Evolutionary conservation across 1,140 invertebrate species (phyloP).

Genomic region (Papilio helenus): DNA sequence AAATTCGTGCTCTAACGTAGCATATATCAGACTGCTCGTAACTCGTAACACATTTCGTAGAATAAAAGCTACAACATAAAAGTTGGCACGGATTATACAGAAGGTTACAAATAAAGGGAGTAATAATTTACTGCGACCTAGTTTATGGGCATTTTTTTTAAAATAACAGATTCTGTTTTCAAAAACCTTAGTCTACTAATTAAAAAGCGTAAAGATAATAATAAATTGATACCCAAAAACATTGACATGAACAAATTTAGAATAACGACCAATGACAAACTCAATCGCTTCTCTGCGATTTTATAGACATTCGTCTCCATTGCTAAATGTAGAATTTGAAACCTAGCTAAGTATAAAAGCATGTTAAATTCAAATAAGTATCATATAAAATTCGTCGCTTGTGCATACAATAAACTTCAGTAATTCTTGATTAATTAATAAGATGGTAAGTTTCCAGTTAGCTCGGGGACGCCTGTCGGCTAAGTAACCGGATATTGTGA

Average conservation of each 20-base stretch:
- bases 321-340: background rate
- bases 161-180: background rate
- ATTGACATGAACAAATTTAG: no score
- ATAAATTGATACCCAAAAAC: no score
- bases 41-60: background rate
- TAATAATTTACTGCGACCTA: background rate
- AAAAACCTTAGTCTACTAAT: no score
- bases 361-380: background rate
- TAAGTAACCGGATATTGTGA: constrained; percentile 32
- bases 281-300: no score
- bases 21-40: background rate
- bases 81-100: background rate
- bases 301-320: no score
- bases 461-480: background rate
- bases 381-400: background rate
- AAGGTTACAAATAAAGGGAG: background rate
- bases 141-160: background rate
- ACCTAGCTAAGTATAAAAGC: background rate
- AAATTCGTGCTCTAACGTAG: background rate
- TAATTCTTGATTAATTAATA: constrained; percentile 8
- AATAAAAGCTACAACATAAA: background rate
- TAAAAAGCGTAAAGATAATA: no score
- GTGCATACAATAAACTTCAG: background rate
- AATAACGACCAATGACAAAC: no score
- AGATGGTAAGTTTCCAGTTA: background rate